Evolutionary conservation across 2,797 vertebrate species (phyloP), one percentile per base, ranked within the genome.

Genomic region (Sparidentex hasta): DNA sequence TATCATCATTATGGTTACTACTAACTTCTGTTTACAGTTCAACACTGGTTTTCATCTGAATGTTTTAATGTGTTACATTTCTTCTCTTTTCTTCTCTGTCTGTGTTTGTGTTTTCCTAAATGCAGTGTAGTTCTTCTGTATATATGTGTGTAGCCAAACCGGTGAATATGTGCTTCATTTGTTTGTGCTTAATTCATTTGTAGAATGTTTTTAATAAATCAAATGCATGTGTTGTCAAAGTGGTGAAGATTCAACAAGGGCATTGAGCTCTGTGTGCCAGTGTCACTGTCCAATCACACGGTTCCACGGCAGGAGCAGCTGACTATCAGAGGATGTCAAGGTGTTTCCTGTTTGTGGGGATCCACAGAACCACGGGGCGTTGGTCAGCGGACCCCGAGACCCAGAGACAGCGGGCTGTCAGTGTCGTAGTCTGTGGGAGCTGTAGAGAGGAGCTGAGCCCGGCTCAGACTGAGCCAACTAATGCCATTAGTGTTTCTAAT

Each of bases 401-500:
- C 38, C 43, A 46, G 65, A 64, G 73, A 74, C 70, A 63, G 74
- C 20, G 64, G 71, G 61, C 14, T 75, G 82, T 87, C 78, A 85
- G 74, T 73, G 73, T 90, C 71, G 79, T 62, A 71, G 83, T 83
- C 75, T 78, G 80, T 77, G 88, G 84, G 84, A 86, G 79, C 76
- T n/a, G 20, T 27, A 38, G 81, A 88, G 83, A 73, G 17, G 76
- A 84, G 83, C 84, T 88, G 83, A 91, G 78, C 87, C 83, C 14
- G 0, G 83, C 90, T 90, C 90, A 90, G 90, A 81, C 91, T 89
- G 81, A 89, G 84, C 85, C 81, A 83, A 85, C 87, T 93, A 93
- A 94, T 93, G 71, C 82, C 91, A 93, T 94, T 93, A 94, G 90
- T 89, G 82, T 85, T 86, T 71, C 84, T 92, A 92, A 93, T 92